Percentiles rank a stretch among this genome's conserved stretches.
phyloP scores from a whole-genome alignment of 2,888 invertebrate species.

The Eumacrocentrus americanus region DNA sequence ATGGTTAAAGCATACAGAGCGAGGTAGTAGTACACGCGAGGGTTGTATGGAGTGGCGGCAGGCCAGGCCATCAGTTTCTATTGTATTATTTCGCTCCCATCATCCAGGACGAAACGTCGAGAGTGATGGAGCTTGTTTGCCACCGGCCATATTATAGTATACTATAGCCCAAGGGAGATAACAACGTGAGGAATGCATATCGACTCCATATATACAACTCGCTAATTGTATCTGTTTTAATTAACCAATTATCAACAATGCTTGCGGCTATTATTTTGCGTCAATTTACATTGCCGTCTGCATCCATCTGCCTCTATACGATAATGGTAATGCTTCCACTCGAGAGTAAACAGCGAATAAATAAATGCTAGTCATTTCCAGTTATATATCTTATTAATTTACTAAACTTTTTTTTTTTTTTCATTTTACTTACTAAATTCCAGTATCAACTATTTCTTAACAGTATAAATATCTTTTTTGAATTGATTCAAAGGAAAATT shows the following conservation, averaged over 20 bases:
- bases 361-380: background rate
- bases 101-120: slow-evolving; percentile 42
- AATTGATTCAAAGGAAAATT: background rate
- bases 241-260: slow-evolving; percentile 35
- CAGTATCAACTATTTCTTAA: background rate
- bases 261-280: slow-evolving; percentile 15
- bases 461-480: background rate
- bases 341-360: background rate
- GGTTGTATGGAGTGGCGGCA: slow-evolving; percentile 29
- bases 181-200: slow-evolving; percentile 39
- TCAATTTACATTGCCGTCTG: slow-evolving; percentile 10
- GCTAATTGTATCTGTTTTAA: slow-evolving; percentile 37
- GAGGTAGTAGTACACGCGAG: slow-evolving; percentile 28
- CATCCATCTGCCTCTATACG: background rate
- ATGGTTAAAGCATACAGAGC: slow-evolving; percentile 25
- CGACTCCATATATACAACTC: slow-evolving; percentile 25
- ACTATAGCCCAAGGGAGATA: slow-evolving; percentile 40
- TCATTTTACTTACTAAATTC: background rate
- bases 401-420: background rate
- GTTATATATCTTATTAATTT: background rate
- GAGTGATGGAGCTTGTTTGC: slow-evolving; percentile 48
- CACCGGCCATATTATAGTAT: slow-evolving; percentile 47
- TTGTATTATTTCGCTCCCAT: slow-evolving; percentile 48
- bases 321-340: slow-evolving; percentile 8
- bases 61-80: slow-evolving; percentile 38